Evolutionary conservation across 2,888 invertebrate species (phyloP).

Genomic region (Drosophila anomalipes): DNA sequence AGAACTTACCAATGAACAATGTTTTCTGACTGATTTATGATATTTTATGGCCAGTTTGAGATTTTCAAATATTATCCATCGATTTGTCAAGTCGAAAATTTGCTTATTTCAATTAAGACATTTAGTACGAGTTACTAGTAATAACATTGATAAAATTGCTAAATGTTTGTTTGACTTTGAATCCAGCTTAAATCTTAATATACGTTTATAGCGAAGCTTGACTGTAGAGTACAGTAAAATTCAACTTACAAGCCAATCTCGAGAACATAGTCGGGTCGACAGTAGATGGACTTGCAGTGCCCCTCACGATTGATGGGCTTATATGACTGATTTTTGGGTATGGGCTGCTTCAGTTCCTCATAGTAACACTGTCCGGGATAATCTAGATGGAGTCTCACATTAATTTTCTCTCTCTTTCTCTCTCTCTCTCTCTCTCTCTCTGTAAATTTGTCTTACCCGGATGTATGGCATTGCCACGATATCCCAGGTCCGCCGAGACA

Average conservation of each 20-base stretch:
- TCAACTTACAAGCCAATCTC: slow-evolving; percentile 73
- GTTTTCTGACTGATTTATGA: neutral
- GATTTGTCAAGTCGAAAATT: neutral
- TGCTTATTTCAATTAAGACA: neutral
- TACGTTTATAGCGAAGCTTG: neutral
- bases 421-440: neutral
- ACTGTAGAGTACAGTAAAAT: neutral
- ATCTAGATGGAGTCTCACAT: slow-evolving; percentile 36
- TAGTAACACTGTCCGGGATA: slow-evolving; percentile 82
- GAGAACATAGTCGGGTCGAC: slow-evolving; percentile 78
- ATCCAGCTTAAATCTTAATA: neutral
- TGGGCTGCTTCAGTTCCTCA: slow-evolving; percentile 78
- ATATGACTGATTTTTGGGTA: slow-evolving; percentile 79
- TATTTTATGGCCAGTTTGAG: neutral
- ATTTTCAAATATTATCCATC: neutral
- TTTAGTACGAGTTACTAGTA: neutral
- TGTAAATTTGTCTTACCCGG: slow-evolving; percentile 57
- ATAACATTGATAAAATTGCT: neutral
- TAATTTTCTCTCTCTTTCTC: neutral
- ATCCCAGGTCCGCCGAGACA: slow-evolving; percentile 68
- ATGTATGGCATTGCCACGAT: slow-evolving; percentile 81
- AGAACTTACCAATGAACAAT: neutral
- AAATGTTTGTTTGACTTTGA: neutral
- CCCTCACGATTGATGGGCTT: slow-evolving; percentile 81
- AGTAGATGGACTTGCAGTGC: slow-evolving; percentile 76